Evolutionary conservation across 2,797 vertebrate genomes (phyloP).

Genomic region (Mormyrus proboscirostris): DNA sequence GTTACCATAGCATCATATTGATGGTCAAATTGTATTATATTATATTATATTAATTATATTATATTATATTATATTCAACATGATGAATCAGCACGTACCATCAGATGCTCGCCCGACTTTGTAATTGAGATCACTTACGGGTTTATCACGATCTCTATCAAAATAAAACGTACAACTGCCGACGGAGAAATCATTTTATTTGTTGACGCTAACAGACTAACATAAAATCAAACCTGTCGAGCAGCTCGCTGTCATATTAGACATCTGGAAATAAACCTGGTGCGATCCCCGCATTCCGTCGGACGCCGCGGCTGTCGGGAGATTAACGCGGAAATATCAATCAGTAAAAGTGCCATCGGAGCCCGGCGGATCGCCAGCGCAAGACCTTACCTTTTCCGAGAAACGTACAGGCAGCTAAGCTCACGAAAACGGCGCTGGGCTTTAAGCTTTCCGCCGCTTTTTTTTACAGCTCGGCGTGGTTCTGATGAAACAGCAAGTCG

Average conservation of each 20-base stretch:
- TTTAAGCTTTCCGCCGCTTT: background rate
- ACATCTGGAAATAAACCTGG: background rate
- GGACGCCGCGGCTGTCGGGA: background rate
- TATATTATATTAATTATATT: background rate
- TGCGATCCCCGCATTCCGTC: background rate
- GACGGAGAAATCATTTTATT: background rate
- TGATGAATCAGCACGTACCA: conserved; percentile 15
- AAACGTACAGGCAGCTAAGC: background rate
- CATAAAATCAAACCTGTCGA: background rate
- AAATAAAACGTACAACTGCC: background rate
- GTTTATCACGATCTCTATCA: background rate
- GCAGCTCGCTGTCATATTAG: background rate
- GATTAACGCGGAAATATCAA: background rate
- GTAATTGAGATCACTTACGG: background rate
- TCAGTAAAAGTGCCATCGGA: background rate
- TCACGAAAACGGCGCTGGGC: background rate
- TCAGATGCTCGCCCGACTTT: background rate
- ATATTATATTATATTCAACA: background rate
- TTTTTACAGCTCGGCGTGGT: background rate
- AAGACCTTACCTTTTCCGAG: background rate
- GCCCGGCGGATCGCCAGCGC: background rate
- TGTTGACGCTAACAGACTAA: background rate
- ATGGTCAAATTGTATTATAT: background rate
- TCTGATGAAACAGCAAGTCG: background rate
- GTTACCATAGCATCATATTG: conserved; percentile 29